phyloP scores from a whole-genome alignment of 2,113 vertebrate genomes.

The Laterallus jamaicensis region DNA sequence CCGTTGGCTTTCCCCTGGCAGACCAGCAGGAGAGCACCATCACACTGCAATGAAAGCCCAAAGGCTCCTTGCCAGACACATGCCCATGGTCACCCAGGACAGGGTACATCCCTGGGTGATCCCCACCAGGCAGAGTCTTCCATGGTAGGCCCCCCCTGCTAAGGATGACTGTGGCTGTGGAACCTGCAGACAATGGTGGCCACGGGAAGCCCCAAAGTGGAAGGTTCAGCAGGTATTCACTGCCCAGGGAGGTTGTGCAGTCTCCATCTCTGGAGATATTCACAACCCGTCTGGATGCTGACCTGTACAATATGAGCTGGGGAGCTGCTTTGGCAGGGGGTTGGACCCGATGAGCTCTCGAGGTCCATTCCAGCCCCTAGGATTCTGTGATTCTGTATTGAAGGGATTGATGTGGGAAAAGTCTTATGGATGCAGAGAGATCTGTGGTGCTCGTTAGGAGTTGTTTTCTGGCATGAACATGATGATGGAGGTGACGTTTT shows the following conservation, averaged over 20 bases:
- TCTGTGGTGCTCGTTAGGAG: neutral
- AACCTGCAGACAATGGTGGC: neutral
- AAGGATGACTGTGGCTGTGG: fast-evolving
- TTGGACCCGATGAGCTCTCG: too few relatives aligned
- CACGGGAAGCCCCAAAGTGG: neutral
- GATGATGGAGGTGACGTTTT: fast-evolving
- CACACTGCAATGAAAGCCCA: fast-evolving
- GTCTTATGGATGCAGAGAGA: fast-evolving
- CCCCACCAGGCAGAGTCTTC: neutral
- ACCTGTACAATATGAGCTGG: too few relatives aligned
- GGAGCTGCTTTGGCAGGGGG: too few relatives aligned
- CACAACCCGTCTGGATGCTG: too few relatives aligned
- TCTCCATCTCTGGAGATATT: too few relatives aligned
- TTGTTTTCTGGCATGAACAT: fast-evolving
- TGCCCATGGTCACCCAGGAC: fast-evolving
- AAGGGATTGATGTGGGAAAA: fast-evolving
- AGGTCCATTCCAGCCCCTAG: too few relatives aligned
- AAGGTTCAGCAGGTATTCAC: neutral
- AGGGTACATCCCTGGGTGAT: neutral
- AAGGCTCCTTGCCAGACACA: fast-evolving
- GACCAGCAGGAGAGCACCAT: neutral
- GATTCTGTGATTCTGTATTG: too few relatives aligned
- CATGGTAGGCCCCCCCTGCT: neutral
- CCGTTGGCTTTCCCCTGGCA: fast-evolving
- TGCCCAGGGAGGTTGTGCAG: too few relatives aligned